Percentiles rank a stretch among this genome's conserved stretches.
Evolutionary conservation across 2,797 vertebrate genomes (phyloP).

Genomic region (Peromyscus melanophrys): DNA sequence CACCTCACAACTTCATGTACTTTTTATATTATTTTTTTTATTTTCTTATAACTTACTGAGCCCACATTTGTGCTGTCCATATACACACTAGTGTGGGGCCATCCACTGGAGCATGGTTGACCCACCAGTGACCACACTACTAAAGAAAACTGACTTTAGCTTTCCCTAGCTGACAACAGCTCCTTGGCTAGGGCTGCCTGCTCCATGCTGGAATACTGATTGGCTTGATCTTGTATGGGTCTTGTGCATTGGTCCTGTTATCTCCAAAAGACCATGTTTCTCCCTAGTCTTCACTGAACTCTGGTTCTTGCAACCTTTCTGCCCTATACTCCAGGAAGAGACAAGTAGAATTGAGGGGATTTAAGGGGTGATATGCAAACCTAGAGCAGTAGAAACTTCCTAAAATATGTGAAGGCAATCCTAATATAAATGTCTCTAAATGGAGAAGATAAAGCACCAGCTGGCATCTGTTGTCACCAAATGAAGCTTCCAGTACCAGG

Average conservation of each 20-base stretch:
- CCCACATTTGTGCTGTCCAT: background rate
- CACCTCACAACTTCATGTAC: background rate
- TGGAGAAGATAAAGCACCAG: too few species aligned
- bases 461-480: too few species aligned
- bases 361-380: too few species aligned
- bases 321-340: too few species aligned
- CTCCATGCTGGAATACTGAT: background rate
- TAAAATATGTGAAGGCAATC: too few species aligned
- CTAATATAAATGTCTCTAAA: too few species aligned
- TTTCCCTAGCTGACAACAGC: background rate
- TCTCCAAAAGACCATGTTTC: background rate
- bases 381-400: too few species aligned
- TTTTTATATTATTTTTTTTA: background rate
- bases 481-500: too few species aligned
- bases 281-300: background rate
- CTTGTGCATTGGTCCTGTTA: background rate
- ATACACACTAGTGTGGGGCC: background rate
- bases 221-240: background rate
- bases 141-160: background rate
- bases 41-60: background rate
- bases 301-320: background rate
- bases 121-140: background rate
- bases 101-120: background rate
- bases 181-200: background rate
- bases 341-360: too few species aligned